Conservation (phyloP, 2,888 invertebrate species). For the Boloria euphrosyne region DNA sequence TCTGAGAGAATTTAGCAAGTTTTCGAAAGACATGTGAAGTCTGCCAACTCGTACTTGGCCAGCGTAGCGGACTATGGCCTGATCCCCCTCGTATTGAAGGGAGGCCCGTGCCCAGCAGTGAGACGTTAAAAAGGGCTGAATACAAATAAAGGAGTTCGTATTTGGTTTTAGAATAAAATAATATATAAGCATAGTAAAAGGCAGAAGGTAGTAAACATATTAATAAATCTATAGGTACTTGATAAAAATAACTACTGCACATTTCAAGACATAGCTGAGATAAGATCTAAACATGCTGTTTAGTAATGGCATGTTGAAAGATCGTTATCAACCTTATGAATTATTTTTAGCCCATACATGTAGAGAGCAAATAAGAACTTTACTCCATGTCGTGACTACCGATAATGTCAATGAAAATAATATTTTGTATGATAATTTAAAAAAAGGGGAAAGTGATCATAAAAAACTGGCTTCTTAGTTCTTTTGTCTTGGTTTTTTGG, state of each 20-base stretch:
- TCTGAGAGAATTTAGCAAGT: too few species aligned
- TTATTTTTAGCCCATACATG: slow-evolving; percentile 24
- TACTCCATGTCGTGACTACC: not conserved
- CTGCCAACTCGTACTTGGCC: too few species aligned
- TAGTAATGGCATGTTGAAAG: slow-evolving; percentile 34
- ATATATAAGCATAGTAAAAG: not conserved
- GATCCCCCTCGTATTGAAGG: too few species aligned
- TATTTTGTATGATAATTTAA: not conserved
- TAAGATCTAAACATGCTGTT: slow-evolving; percentile 33
- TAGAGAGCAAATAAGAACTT: slow-evolving; percentile 11
- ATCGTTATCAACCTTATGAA: slow-evolving; percentile 28
- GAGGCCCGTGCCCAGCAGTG: too few species aligned
- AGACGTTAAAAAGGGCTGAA: too few species aligned
- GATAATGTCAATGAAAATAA: not conserved
- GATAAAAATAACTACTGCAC: slow-evolving; percentile 7
- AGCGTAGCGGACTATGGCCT: too few species aligned
- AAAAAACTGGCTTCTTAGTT: too few species aligned
- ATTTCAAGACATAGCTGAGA: slow-evolving; percentile 21
- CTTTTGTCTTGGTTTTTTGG: too few species aligned
- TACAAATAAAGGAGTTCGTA: too few species aligned
- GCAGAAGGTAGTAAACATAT: not conserved
- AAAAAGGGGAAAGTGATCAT: not conserved
- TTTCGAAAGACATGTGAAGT: too few species aligned
- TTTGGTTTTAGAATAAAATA: too few species aligned
- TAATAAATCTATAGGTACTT: slow-evolving; percentile 3